Evolutionary conservation across 2,797 vertebrate genomes (phyloP).

Genomic region (Limosa lapponica): DNA sequence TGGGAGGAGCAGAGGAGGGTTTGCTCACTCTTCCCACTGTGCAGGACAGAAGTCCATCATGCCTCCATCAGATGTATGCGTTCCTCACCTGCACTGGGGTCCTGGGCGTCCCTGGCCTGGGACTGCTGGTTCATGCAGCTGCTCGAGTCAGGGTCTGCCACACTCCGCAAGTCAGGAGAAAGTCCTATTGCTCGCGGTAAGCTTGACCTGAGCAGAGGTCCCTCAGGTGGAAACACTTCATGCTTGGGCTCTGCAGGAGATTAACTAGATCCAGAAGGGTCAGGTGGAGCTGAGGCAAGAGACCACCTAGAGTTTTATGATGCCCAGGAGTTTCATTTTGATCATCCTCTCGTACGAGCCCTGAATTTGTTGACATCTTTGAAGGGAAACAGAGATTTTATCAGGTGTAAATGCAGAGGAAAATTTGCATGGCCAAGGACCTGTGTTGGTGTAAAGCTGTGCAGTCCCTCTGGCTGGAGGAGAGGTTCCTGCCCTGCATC

Average conservation of each 20-base stretch:
- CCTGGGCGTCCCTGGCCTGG: background rate
- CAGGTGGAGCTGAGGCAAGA: background rate
- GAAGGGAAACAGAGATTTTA: background rate
- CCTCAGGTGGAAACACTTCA: background rate
- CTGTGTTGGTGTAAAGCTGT: background rate
- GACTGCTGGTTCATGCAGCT: background rate
- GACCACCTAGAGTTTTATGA: background rate
- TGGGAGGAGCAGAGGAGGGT: background rate
- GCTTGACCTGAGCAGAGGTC: background rate
- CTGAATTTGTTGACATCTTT: background rate
- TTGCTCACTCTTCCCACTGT: fast-evolving
- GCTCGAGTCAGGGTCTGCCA: background rate
- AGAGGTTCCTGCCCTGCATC: background rate
- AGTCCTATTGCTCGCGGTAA: background rate
- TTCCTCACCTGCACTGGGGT: background rate
- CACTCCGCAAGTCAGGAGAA: background rate
- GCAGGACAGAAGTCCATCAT: background rate
- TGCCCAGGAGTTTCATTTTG: background rate
- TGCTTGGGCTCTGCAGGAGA: background rate
- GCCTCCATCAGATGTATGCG: fast-evolving
- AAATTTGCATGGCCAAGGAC: background rate
- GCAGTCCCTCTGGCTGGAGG: background rate
- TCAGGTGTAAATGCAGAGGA: background rate
- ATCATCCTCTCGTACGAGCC: background rate
- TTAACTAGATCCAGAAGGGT: background rate